phyloP scores from a whole-genome alignment of 2,888 invertebrate genomes.

The Mayetiola destructor region DNA sequence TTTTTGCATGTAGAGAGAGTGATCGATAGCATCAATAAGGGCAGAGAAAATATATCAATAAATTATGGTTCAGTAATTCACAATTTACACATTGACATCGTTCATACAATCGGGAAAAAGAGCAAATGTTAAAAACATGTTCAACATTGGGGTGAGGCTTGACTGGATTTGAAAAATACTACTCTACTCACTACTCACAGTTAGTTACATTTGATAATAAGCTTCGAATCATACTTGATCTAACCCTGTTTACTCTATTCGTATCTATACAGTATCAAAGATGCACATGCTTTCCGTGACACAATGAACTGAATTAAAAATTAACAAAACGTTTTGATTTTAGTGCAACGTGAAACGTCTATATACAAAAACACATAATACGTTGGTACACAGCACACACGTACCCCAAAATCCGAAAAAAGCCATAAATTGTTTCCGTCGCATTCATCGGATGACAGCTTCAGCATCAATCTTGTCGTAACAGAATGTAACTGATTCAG shows the following conservation, averaged over 20 bases:
- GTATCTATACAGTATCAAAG: not conserved
- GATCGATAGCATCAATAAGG: not conserved
- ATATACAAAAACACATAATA: not conserved
- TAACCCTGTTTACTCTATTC: conserved; percentile 2
- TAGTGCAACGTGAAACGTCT: not conserved
- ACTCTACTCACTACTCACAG: not conserved
- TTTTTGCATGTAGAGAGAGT: not conserved
- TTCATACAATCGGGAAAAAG: not conserved
- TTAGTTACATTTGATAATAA: not conserved
- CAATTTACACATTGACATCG: not conserved
- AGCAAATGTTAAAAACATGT: not conserved
- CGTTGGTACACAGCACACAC: not conserved
- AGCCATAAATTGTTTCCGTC: conserved; percentile 7
- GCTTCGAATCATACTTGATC: not conserved
- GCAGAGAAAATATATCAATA: not conserved
- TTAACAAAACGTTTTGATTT: conserved; percentile 9
- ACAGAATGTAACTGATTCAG: not conserved
- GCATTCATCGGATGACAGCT: conserved; percentile 2
- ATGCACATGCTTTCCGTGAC: conserved; percentile 9
- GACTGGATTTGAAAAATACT: conserved; percentile 3
- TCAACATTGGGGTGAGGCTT: not conserved
- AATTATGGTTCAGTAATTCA: not conserved
- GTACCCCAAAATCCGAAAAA: not conserved
- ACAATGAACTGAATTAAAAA: conserved; percentile 1
- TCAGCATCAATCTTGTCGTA: not conserved